phyloP scores from a whole-genome alignment of 2,113 vertebrate genomes.

The Verasper variegatus region DNA sequence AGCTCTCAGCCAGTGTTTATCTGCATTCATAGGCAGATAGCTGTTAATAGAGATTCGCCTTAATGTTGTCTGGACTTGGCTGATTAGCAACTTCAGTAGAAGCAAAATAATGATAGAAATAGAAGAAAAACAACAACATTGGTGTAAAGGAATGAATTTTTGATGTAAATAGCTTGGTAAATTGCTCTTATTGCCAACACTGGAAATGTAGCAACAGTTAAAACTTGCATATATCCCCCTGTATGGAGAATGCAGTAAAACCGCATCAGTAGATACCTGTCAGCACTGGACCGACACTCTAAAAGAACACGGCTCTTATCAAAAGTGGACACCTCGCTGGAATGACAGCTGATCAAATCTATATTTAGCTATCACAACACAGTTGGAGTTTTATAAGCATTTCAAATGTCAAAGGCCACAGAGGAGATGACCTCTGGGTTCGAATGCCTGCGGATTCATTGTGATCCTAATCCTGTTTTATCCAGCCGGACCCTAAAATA shows the following conservation, averaged over 20 bases:
- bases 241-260: neutral
- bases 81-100: too few relatives aligned
- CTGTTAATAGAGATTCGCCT: too few relatives aligned
- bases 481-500: slow-evolving; percentile 78
- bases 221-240: neutral
- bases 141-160: too few relatives aligned
- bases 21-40: too few relatives aligned
- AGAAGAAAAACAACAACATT: too few relatives aligned
- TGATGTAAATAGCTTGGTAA: too few relatives aligned
- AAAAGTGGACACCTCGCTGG: slow-evolving; percentile 55
- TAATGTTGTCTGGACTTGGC: too few relatives aligned
- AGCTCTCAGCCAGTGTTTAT: too few relatives aligned
- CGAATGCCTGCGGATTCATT: slow-evolving; percentile 70
- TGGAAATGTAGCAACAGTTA: too few relatives aligned
- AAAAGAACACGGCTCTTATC: slow-evolving; percentile 38
- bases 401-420: slow-evolving; percentile 69
- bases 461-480: slow-evolving; percentile 78
- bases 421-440: slow-evolving; percentile 53
- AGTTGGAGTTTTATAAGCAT: slow-evolving; percentile 75
- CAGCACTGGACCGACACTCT: neutral
- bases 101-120: too few relatives aligned
- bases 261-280: too few relatives aligned
- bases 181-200: too few relatives aligned
- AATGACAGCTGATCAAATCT: slow-evolving; percentile 73
- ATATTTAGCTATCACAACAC: slow-evolving; percentile 74